Evolutionary conservation across 2,113 vertebrate genomes (phyloP), one percentile per base, ranked within the genome.

Genomic region (Anhinga anhinga): DNA sequence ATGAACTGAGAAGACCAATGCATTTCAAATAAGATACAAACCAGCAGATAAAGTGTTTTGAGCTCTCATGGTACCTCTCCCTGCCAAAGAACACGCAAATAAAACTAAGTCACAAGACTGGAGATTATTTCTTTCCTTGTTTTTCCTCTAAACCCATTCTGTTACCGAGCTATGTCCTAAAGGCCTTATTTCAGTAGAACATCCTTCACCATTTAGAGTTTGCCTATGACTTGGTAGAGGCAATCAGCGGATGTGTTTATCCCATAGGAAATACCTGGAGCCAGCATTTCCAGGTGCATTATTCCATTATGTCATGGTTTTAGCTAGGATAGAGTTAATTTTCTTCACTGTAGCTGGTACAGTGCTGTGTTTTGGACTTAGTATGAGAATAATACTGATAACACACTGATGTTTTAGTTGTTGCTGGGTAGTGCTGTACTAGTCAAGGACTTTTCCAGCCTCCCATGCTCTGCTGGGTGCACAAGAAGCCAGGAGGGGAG

Each of bases 11-110:
- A 78, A 91, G 86, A 93, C 78, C 38, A 47, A 11, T 58, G 92
- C 67, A 77, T 90, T 96, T 88, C 74, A 93, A 92, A 82, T 80
- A 84, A 80, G 29, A 58, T 11, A 67, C 53, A 73, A 94, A 82
- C 73, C 53, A 96, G 42, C 61, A 86, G 66, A 82, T n/a, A 70
- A 81, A 95, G 44, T 55, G 44, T 78, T 96, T 47, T 77, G 58
- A 87, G 79, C 23, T 70, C 38, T 71, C 74, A 63, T 10, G 7
- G 67, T 89, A 14, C 15, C 32, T 47, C 50, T 66, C 16, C 53
- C 55, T 93, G 78, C 71, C 78, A 95, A 91, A 90, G 44, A 93
- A 47, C 30, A 55, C 11, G 58, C 15, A 11, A 85, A 87, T 86
- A 86, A 81, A 92, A 77, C 26, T 36, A 62, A 69, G 11, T 53